These are phyloP conservation scores for Trematomus bernacchii DNA, from an alignment of 2,797 vertebrate species.

Conservation along the genomic window DNA sequence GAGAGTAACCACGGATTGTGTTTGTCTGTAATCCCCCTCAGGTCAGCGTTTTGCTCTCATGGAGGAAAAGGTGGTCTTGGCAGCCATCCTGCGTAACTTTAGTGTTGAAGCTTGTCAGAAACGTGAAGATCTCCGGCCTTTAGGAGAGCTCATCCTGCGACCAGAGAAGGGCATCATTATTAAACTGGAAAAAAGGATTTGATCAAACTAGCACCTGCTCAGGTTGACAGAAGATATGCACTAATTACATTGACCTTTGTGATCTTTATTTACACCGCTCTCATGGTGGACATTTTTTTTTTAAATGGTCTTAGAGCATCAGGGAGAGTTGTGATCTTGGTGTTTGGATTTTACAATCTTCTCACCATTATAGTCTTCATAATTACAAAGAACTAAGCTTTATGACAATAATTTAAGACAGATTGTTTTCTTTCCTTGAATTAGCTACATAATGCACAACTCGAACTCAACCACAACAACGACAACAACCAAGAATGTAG, in stretches of 20 bases:
- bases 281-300: too few species aligned
- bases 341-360: slow-evolving; percentile 17
- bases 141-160: slow-evolving; percentile 92
- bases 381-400: not conserved
- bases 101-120: slow-evolving; percentile 88
- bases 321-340: not conserved
- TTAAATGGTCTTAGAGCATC: not conserved
- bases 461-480: not conserved
- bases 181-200: slow-evolving; percentile 85
- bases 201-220: slow-evolving; percentile 7
- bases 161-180: slow-evolving; percentile 91
- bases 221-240: not conserved
- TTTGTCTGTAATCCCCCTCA: slow-evolving; percentile 53
- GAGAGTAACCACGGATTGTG: not conserved
- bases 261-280: not conserved
- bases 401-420: not conserved
- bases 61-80: slow-evolving; percentile 94
- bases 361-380: slow-evolving; percentile 16
- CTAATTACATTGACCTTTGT: not conserved
- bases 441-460: not conserved
- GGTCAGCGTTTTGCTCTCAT: slow-evolving; percentile 95
- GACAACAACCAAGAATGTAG: not conserved
- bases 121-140: slow-evolving; percentile 85
- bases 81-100: slow-evolving; percentile 88
- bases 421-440: slow-evolving; percentile 3